phyloP scores from a whole-genome alignment of 1,140 invertebrate species.

The Tetramorium alpestre region DNA sequence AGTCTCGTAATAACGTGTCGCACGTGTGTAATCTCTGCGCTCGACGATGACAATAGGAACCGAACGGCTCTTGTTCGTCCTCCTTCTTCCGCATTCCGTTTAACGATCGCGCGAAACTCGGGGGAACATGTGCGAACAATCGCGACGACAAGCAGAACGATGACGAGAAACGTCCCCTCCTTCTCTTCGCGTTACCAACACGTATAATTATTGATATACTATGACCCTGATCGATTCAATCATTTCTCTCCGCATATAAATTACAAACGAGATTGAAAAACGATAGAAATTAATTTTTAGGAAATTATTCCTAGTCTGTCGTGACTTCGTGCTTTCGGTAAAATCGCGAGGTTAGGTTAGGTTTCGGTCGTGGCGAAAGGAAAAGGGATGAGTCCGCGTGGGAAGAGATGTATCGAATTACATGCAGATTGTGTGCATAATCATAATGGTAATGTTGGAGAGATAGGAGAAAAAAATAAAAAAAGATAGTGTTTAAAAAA shows the following conservation, averaged over 20 bases:
- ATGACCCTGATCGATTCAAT: constrained; percentile 4
- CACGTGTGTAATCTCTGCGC: constrained; percentile 24
- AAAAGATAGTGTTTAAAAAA: constrained; percentile 69
- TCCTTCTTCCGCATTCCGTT: constrained; percentile 38
- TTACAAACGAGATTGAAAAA: background rate
- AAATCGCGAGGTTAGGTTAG: background rate
- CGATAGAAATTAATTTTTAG: background rate
- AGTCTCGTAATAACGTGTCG: constrained; percentile 10
- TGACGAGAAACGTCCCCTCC: constrained; percentile 32
- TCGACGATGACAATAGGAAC: constrained; percentile 32
- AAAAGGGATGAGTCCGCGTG: constrained; percentile 35
- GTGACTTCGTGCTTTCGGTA: background rate
- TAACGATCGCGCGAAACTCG: constrained; percentile 35
- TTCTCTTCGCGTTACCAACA: background rate
- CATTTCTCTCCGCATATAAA: background rate
- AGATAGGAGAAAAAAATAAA: constrained; percentile 29
- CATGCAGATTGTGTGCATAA: constrained; percentile 14
- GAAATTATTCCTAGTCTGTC: background rate
- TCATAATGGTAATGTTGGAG: constrained; percentile 8
- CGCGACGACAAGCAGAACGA: constrained; percentile 25
- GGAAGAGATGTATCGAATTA: constrained; percentile 21
- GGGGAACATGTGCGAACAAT: background rate
- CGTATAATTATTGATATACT: background rate
- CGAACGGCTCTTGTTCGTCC: background rate
- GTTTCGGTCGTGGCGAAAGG: constrained; percentile 33